A percentile compares a stretch with the other conserved stretches of the same genome.
Evolutionary conservation across 2,797 vertebrate species (phyloP).

Genomic region (Sebastes taczanowskii): DNA sequence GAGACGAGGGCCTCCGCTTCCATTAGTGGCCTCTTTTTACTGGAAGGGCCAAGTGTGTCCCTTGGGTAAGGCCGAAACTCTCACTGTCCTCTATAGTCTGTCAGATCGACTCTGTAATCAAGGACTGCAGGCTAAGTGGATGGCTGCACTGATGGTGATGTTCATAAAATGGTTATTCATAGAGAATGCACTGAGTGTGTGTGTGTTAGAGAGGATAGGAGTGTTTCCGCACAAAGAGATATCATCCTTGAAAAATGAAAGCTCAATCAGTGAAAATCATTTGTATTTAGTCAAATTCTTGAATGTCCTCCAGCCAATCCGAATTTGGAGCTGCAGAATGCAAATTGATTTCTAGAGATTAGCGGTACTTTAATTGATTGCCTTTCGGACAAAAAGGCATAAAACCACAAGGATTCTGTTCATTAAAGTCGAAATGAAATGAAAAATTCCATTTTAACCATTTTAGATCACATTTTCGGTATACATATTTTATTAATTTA

Average conservation of each 20-base stretch:
- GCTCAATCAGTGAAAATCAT: background rate
- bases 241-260: conserved; percentile 30
- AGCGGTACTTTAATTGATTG: background rate
- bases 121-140: conserved; percentile 67
- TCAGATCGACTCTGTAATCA: conserved; percentile 72
- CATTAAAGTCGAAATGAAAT: background rate
- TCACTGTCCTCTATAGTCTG: conserved; percentile 62
- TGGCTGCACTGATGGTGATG: conserved; percentile 45
- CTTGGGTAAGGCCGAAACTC: conserved; percentile 77
- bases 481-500: too few relatives aligned
- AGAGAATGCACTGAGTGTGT: conserved; percentile 27
- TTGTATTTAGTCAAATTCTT: conserved; percentile 4
- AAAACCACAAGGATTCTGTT: background rate
- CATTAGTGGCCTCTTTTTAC: conserved; percentile 91
- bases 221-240: conserved; percentile 38
- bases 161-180: conserved; percentile 64
- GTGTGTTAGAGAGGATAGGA: conserved; percentile 25
- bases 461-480: too few relatives aligned
- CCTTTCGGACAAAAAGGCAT: background rate
- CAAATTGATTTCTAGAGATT: background rate
- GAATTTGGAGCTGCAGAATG: background rate
- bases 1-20: conserved; percentile 82
- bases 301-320: background rate
- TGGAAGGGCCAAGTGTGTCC: conserved; percentile 89
- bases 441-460: too few relatives aligned